phyloP scores from a whole-genome alignment of 2,888 invertebrate species.

The Stomorhina lunata region DNA sequence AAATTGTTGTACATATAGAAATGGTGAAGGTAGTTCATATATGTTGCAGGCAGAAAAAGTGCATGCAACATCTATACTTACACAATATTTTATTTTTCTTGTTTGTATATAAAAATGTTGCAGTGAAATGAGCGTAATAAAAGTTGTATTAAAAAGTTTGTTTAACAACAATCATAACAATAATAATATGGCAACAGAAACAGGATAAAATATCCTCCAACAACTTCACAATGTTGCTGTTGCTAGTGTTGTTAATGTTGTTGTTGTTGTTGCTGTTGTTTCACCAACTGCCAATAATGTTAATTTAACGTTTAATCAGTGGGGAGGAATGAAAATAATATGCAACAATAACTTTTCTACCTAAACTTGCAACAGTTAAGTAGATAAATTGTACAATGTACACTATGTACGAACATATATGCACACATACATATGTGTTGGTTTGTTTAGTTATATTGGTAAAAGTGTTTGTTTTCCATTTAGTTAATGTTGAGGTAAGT shows the following conservation, averaged over 20 bases:
- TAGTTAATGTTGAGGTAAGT: constrained; percentile 40
- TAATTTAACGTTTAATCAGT: constrained; percentile 25
- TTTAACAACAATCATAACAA: constrained; percentile 63
- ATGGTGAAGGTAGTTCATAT: no score
- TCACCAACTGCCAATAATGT: constrained; percentile 39
- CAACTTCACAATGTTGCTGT: no score
- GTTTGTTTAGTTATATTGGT: constrained; percentile 1
- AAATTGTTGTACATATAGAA: constrained; percentile 2
- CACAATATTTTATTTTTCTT: no score
- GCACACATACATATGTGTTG: neutral
- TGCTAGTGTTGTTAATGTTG: no score
- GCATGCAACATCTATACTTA: constrained; percentile 32
- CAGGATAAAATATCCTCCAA: constrained; percentile 35
- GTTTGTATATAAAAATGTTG: constrained; percentile 58
- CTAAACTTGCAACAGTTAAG: constrained; percentile 63
- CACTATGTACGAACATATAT: neutral
- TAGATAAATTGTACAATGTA: constrained; percentile 33
- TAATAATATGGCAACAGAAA: constrained; percentile 59
- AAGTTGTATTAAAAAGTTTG: constrained; percentile 70
- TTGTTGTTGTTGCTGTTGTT: neutral
- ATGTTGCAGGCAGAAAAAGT: constrained; percentile 28
- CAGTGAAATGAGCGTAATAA: constrained; percentile 72
- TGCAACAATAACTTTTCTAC: constrained; percentile 32
- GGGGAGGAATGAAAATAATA: neutral
- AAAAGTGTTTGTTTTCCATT: constrained; percentile 20